These are phyloP conservation scores for Dendrolimus punctatus DNA, from an alignment of 1,140 invertebrate species.

Conservation along the genomic window DNA sequence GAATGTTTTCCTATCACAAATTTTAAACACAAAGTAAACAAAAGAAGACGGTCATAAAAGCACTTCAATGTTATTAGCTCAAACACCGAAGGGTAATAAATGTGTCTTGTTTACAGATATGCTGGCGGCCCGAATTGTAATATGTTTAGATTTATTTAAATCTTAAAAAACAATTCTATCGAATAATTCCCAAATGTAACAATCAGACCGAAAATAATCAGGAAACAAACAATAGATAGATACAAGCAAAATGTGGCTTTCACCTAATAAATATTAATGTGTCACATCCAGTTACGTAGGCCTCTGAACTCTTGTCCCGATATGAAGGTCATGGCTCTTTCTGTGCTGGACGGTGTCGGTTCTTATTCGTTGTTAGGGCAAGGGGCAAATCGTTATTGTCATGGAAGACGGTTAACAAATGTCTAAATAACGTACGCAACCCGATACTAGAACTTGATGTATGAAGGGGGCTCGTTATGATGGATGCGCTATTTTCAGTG, in stretches of 20 bases:
- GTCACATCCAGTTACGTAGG: conserved; percentile 14
- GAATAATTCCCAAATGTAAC: conserved; percentile 1
- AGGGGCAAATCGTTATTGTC: conserved; percentile 50
- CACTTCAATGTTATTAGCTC: too few species aligned
- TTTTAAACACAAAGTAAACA: too few species aligned
- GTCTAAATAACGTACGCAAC: conserved; percentile 46
- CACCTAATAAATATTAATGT: conserved; percentile 56
- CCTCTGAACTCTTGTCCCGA: conserved; percentile 1
- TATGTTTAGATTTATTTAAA: not conserved
- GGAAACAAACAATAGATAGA: conserved; percentile 27
- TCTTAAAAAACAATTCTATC: not conserved
- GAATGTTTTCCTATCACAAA: too few species aligned
- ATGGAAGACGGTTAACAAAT: conserved; percentile 48
- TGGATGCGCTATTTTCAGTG: conserved; percentile 20
- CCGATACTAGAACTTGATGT: conserved; percentile 6
- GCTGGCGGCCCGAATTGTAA: too few species aligned
- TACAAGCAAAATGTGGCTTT: conserved; percentile 33
- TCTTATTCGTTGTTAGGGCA: conserved; percentile 10
- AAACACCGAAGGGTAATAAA: too few species aligned
- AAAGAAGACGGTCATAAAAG: too few species aligned
- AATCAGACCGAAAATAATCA: conserved; percentile 15
- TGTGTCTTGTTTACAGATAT: too few species aligned
- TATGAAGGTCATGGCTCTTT: too few species aligned
- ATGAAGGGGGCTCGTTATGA: too few species aligned
- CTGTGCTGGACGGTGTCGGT: not conserved